Evolutionary conservation across 2,113 vertebrate species (phyloP).

Genomic region (sheep (Ovis aries)): ARS-UI_Ramb_v3.0 NC_056054.1:123614001-123614500

Average conservation of each 20-base stretch:
- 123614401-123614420: fast-evolving
- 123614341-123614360: not conserved
- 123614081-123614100: fast-evolving
- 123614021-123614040: fast-evolving
- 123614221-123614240: not conserved
- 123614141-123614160: not conserved
- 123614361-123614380: not conserved
- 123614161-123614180: not conserved
- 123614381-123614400: fast-evolving
- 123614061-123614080: not conserved
- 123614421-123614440: not conserved
- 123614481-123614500: not conserved
- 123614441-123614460: not conserved
- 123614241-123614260: no score
- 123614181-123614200: not conserved
- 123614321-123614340: not conserved
- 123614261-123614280: fast-evolving
- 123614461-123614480: not conserved
- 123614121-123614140: not conserved
- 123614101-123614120: not conserved
- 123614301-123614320: not conserved
- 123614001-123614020: not conserved
- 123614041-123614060: not conserved
- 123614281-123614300: not conserved
- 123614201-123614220: not conserved